phyloP scores from a whole-genome alignment of 2,797 vertebrate genomes.

The Aeoliscus strigatus region DNA sequence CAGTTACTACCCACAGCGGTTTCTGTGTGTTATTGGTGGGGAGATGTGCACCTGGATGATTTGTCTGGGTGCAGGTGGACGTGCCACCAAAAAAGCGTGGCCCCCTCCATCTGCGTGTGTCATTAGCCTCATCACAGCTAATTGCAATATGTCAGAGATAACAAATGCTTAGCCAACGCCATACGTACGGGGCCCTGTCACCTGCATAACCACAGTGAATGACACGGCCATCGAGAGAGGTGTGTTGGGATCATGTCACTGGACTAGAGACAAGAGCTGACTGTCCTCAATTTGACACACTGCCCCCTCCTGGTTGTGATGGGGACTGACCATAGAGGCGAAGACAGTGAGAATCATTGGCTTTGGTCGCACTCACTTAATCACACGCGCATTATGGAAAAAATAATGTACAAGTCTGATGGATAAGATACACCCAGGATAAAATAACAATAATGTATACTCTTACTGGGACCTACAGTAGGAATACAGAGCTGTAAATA shows the following conservation, averaged over 20 bases:
- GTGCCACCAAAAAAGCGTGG: slow-evolving; percentile 14
- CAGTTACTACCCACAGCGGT: slow-evolving; percentile 35
- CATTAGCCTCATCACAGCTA: slow-evolving; percentile 62
- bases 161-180: slow-evolving; percentile 53
- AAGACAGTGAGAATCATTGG: slow-evolving; percentile 7
- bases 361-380: neutral
- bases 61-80: slow-evolving; percentile 21
- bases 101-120: slow-evolving; percentile 46
- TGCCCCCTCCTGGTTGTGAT: slow-evolving; percentile 31
- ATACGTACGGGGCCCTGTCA: slow-evolving; percentile 59
- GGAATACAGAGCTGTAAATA: no score
- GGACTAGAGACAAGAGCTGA: slow-evolving; percentile 29
- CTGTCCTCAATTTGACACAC: slow-evolving; percentile 13
- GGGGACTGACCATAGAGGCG: neutral
- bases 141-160: slow-evolving; percentile 67
- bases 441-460: no score
- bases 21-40: slow-evolving; percentile 29
- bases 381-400: no score
- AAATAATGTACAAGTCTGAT: no score
- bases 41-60: slow-evolving; percentile 19
- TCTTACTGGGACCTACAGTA: no score
- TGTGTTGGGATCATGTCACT: slow-evolving; percentile 59
- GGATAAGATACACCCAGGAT: no score
- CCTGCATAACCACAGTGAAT: slow-evolving; percentile 59
- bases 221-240: slow-evolving; percentile 47